Evolutionary conservation across 1,140 invertebrate species (phyloP), one percentile per base, ranked within the genome.

Genomic region (Pseudoatta argentina): DNA sequence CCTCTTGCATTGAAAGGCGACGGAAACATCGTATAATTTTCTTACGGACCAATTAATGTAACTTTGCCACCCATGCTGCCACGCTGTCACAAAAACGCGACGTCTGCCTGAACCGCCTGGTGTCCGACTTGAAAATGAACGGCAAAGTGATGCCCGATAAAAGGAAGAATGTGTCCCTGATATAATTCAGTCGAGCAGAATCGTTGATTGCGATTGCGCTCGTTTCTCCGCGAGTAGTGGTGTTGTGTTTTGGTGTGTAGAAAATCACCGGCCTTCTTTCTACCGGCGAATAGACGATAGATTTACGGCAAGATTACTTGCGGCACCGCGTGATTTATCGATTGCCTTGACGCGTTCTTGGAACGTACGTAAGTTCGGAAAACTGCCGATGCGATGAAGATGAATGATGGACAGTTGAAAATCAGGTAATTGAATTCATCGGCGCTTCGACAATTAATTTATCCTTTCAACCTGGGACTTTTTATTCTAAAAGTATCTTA

Each of bases 11-110:
- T 63, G 69, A 83, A 83, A 83, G 79, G 79, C 79, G 79, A 83
- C 79, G 69, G 79, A 83, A 83, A 83, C 69, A 83, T 83, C 69
- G 79, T 83, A 83, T 83, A 83, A 83, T 83, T 83, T 83, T 83
- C 79, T 83, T 83, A 83, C 79, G 69, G 79, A 75, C 69, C 79
- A 83, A 83, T 83, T 83, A 83, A 83, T 83, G 79, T 73, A 83
- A 83, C 79, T 83, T 83, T n/a, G 69, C 79, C 79, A 83, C 79
- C 79, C 79, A 83, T 73, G 79, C 79, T 75, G 79, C 79, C 67
- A 73, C 55, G 39, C 78, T 81, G 78, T 81, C 78, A 21, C 67
- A 73, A 82, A 82, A 82, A 73, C 67, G 39, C 39, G 67, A 34
- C 30, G 30, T 59, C 67, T 21, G 48, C 48, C 48, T 16, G 53